Evolutionary conservation across 1,140 invertebrate genomes (phyloP), one percentile per base, ranked within the genome.

Genomic region (Drosophila nannoptera): DNA sequence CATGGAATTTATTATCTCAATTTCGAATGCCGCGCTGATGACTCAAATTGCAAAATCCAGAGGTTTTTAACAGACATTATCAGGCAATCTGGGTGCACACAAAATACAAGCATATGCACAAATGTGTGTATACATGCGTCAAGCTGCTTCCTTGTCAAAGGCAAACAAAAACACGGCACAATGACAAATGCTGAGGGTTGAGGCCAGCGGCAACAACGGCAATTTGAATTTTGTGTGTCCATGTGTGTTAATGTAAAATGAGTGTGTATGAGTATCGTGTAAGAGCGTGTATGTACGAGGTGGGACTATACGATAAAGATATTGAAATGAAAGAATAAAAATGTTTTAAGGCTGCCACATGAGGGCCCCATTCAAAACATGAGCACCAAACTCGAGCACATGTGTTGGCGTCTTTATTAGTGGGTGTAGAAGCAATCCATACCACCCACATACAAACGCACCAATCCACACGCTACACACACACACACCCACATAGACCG

Each of bases 11-110:
- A 70, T 70, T 66, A 70, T 66, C 68, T 59, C 68, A 60, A 66
- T 65, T 61, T 58, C 67, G 67, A 69, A 69, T 69, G 61, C 53
- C 52, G 62, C 60, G 56, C 43, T 61, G 69, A 73, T 83, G 80
- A 83, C 54, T 83, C 80, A 86, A 76, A 65, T 65, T 61, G 75
- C 78, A 62, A 81, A 72, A 67, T 45, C 71, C 60, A 36, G 40
- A 50, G 33, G 22, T 52, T 50, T 36, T 73, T 55, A 64, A 69
- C 49, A 14, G 55, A 63, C 76, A 73, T 73, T 80, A 84, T 84
- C 76, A 77, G 56, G 59, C 75, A 75, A 72, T 63, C 63, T 54
- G 62, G 68, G 69, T 58, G 50, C 76, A 78, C 12, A 66, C 54
- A 48, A 53, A 59, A 54, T 14, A 53, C 54, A 65, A 29, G 66